Percentiles rank a stretch among this genome's conserved stretches.
phyloP scores from a whole-genome alignment of 1,140 invertebrate genomes.

The Drosophila teissieri region DNA sequence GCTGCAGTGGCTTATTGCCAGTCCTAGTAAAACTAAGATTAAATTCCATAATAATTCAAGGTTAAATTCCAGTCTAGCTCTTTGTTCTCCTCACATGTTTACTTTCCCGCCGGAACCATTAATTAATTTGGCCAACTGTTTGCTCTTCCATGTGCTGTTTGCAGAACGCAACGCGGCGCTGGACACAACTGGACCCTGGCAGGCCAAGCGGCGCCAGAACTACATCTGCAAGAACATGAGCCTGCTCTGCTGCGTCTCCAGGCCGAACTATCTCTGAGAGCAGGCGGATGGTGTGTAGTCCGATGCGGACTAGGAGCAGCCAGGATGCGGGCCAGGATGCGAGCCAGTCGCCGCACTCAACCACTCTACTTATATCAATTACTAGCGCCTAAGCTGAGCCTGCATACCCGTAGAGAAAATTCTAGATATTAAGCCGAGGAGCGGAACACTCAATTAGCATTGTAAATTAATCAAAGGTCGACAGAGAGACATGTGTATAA shows the following conservation, averaged over 20 bases:
- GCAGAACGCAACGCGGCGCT: constrained; percentile 86
- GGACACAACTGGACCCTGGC: constrained; percentile 87
- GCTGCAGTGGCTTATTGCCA: not conserved
- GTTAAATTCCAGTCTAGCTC: not conserved
- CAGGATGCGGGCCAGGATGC: not conserved
- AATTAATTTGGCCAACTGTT: constrained; percentile 53
- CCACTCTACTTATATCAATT: constrained; percentile 79
- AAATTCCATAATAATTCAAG: no score
- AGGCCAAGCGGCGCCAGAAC: constrained; percentile 86
- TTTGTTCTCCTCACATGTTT: not conserved
- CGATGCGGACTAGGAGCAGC: constrained; percentile 6
- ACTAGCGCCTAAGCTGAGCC: constrained; percentile 66
- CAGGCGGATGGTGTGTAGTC: constrained; percentile 70
- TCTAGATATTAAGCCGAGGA: constrained; percentile 22
- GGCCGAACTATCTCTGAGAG: constrained; percentile 88
- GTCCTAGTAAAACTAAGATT: no score
- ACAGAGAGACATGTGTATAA: constrained; percentile 65
- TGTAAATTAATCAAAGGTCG: constrained; percentile 61
- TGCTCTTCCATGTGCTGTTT: constrained; percentile 29
- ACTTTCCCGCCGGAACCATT: constrained; percentile 9
- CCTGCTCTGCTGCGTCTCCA: constrained; percentile 88
- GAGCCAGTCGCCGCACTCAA: constrained; percentile 19
- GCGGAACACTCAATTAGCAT: constrained; percentile 61
- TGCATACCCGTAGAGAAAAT: constrained; percentile 24
- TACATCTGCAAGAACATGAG: constrained; percentile 89